Base-by-base conservation (phyloP, 2,797 vertebrate species). In the Alectoris magna region DNA sequence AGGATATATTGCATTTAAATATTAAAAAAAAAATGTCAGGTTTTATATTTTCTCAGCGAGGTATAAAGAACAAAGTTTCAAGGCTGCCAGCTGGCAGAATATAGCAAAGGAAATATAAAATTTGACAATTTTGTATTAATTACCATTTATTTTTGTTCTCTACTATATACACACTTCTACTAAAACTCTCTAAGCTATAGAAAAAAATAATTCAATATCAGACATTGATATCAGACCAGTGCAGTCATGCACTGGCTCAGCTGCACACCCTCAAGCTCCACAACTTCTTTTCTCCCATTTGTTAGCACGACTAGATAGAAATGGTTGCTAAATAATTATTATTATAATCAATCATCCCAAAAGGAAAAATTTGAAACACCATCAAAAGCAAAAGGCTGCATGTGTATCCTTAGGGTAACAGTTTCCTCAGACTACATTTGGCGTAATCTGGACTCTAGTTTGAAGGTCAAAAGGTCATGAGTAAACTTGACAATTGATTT, bases 201-300 rank as follows among this genome's bases (percentile, higher is more conserved):
- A 68, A 68, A 46, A 72, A 85, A 87, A 58, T 8, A 6, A 44
- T 69, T 77, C 44, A 74, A 18, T 19, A 39, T 49, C 26, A 64
- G 31, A 53, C 26, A 58, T 60, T 80, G 43, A 43, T 43, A 43
- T 43, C 16, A 43, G 43, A 17, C 41, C 41, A 16, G 41, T 43
- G 41, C 41, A 43, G 41, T 15, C 15, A 43, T 43, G 41, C 41
- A 43, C 34, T 71, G 59, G 21, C 66, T 94, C 76, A 94, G 88
- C 86, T 84, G 83, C 79, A 72, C 46, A 89, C 44, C 73, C 83
- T 83, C 44, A 80, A 94, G 76, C 73, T 88, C 70, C 63, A 39
- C 6, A 80, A 17, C 38, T 64, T 39, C 7, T 88, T 73, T 76
- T 67, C 44, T 87, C 41, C 60, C 63, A 49, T 85, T 72, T 87